Evolutionary conservation across 2,888 invertebrate genomes (phyloP), one percentile per base, ranked within the genome.

Genomic region (Scelioninae gen. 2): DNA sequence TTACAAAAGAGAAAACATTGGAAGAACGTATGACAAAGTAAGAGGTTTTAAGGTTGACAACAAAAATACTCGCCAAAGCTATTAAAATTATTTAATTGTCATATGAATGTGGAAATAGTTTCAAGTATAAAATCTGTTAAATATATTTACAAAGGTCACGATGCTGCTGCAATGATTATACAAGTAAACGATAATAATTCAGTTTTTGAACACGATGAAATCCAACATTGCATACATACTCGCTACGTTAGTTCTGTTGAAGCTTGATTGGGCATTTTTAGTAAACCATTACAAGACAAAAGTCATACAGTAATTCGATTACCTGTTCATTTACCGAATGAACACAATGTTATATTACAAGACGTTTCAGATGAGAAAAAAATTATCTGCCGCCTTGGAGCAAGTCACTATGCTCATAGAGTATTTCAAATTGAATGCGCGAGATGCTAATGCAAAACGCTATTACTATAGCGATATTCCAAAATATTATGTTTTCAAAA

Each of bases 171-270:
- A 25, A 7, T 25, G 7, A 25, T 7, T 25, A 25, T 25, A 25
- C 4, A 25, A 25, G 25, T 5, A 25, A 25, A 25, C 25, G 33
- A 33, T n/a, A 33, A 33, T n/a, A 33, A 33, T 33, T 7, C 33
- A n/a, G n/a, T n/a, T n/a, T n/a, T 33, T 9, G 33, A 33, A 33
- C 10, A 10, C 10, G 33, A 43, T 19, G 76, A 78, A 73, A 76
- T 76, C 7, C 41, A 50, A 25, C 50, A 76, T 73, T 76, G 57
- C 25, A 39, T 78, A 19, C 73, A 76, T 63, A 63, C 73, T 31
- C 73, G 78, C 4, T 77, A 77, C 43, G 73, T 78, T 1, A 64
- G 74, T 1, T 67, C 77, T 10, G 70, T 74, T 10, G 77, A 78
- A 46, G 76, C 78, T 19, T 58, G 69, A 55, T 75, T 70, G 65